Evolutionary conservation across 2,113 vertebrate genomes (phyloP), one percentile per base, ranked within the genome.

Genomic region (rabbit (Oryctolagus cuniculus)): DNA sequence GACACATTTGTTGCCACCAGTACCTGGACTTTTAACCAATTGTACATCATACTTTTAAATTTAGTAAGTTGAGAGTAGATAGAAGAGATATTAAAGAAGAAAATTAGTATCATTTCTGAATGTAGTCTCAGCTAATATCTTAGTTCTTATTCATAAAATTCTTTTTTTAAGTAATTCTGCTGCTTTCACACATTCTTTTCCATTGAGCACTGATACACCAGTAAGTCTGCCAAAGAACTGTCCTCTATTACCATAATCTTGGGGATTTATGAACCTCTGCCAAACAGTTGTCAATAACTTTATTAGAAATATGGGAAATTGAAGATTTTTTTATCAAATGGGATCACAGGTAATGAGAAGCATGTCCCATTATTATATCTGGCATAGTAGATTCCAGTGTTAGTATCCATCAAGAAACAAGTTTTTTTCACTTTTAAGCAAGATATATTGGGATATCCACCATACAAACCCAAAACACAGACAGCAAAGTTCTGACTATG

Each of bases 301-400:
- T 81, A 73, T 91, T 64, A 77, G 31, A 92, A 79, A 61, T 80
- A 10, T 34, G 64, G 15, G 74, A 94, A 91, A 92, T 61, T 29
- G 36, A 92, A 91, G 75, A n/a, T 84, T 83, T 87, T 82, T 94
- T 79, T 79, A 95, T 90, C 63, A 88, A 73, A 92, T 92, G 21
- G 61, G 66, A 67, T 95, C 44, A 95, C 89, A 92, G 15, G 10
- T 38, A 78, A 61, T 77, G 16, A 64, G 34, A 96, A 74, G 16
- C 15, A 44, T 55, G 11, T 12, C 5, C 36, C 34, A 67, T 87
- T 83, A 69, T 77, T 93, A 87, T 63, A n/a, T 17, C 13, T 77
- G 9, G 19, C 49, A 88, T 93, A 78, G 21, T 8, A 84, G 13
- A 82, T 66, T 83, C 6, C 2, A 94, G n/a, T 78, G 31, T 81